Percentiles rank a stretch among this genome's conserved stretches.
phyloP scores from a whole-genome alignment of 2,888 invertebrate genomes.

The Colletes collaris region DNA sequence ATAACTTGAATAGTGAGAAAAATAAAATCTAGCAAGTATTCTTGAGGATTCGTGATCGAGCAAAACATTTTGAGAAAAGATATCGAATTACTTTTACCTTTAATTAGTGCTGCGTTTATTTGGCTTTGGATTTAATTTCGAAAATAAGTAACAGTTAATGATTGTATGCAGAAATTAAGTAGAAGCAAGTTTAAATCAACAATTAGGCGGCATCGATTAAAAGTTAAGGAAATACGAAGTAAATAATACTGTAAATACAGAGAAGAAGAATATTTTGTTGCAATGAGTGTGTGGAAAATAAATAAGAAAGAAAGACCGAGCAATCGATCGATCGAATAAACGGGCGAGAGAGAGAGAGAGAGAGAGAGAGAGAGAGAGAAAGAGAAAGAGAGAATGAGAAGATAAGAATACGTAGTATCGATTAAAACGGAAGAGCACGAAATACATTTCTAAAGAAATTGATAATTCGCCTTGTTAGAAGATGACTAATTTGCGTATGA shows the following conservation, averaged over 20 bases:
- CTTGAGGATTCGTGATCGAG: slow-evolving; percentile 66
- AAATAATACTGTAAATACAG: slow-evolving; percentile 68
- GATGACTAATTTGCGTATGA: slow-evolving; percentile 79
- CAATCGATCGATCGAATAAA: background rate
- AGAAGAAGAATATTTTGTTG: slow-evolving; percentile 68
- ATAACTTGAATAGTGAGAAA: slow-evolving; percentile 13
- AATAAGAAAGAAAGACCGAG: slow-evolving; percentile 48
- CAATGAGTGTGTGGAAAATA: slow-evolving; percentile 68
- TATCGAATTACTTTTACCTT: slow-evolving; percentile 29
- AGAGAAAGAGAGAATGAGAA: slow-evolving; percentile 23
- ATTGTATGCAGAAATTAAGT: background rate
- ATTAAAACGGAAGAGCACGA: slow-evolving; percentile 64
- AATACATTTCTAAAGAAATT: slow-evolving; percentile 70
- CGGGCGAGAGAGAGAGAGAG: background rate
- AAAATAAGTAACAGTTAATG: background rate
- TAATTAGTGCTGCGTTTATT: slow-evolving; percentile 20
- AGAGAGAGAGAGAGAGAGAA: slow-evolving; percentile 4
- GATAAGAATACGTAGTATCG: slow-evolving; percentile 55
- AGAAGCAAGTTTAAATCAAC: background rate
- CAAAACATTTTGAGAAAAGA: slow-evolving; percentile 24
- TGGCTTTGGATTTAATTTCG: background rate
- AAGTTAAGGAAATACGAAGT: slow-evolving; percentile 27
- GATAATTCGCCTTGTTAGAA: slow-evolving; percentile 79
- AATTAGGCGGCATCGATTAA: slow-evolving; percentile 17
- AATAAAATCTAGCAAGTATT: slow-evolving; percentile 71